A percentile compares a stretch with the other conserved stretches of the same genome.
These are phyloP conservation scores for Athetis lepigone DNA, from an alignment of 2,888 invertebrate genomes.

Conservation along the genomic window DNA sequence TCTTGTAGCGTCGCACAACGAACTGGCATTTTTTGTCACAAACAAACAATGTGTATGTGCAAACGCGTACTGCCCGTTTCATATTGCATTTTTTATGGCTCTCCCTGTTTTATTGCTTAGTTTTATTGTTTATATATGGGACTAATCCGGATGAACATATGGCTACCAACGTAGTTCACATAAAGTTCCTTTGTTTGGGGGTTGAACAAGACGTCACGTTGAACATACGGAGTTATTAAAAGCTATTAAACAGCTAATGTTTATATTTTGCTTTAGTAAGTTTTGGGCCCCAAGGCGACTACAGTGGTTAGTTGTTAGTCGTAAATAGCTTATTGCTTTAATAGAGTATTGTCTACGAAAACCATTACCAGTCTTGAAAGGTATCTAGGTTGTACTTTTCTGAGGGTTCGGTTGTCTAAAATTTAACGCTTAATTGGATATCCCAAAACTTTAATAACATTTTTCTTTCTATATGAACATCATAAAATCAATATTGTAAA, in stretches of 20 bases:
- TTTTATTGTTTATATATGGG: slow-evolving; percentile 44
- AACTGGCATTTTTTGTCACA: slow-evolving; percentile 41
- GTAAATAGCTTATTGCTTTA: slow-evolving; percentile 4
- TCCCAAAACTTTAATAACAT: slow-evolving; percentile 14
- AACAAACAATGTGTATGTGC: slow-evolving; percentile 49
- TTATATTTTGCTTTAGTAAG: slow-evolving; percentile 9
- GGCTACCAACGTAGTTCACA: slow-evolving; percentile 5
- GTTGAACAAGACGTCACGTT: slow-evolving; percentile 18
- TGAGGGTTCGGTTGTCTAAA: not conserved
- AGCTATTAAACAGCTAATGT: slow-evolving; percentile 1
- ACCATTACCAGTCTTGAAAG: not conserved
- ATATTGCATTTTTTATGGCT: slow-evolving; percentile 55
- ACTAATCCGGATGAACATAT: slow-evolving; percentile 36
- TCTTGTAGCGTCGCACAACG: slow-evolving; percentile 39
- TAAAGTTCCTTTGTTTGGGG: slow-evolving; percentile 19
- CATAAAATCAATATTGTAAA: slow-evolving; percentile 13
- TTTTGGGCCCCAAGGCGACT: not conserved
- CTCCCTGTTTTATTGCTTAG: slow-evolving; percentile 34
- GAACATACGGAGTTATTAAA: slow-evolving; percentile 12
- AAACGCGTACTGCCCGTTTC: slow-evolving; percentile 46
- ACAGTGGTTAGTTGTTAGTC: not conserved
- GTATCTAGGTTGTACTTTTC: not conserved
- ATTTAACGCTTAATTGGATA: slow-evolving; percentile 19
- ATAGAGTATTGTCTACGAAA: slow-evolving; percentile 2
- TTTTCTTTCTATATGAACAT: slow-evolving; percentile 1